phyloP scores from a whole-genome alignment of 2,113 vertebrate species.

The Catagonus wagneri region DNA sequence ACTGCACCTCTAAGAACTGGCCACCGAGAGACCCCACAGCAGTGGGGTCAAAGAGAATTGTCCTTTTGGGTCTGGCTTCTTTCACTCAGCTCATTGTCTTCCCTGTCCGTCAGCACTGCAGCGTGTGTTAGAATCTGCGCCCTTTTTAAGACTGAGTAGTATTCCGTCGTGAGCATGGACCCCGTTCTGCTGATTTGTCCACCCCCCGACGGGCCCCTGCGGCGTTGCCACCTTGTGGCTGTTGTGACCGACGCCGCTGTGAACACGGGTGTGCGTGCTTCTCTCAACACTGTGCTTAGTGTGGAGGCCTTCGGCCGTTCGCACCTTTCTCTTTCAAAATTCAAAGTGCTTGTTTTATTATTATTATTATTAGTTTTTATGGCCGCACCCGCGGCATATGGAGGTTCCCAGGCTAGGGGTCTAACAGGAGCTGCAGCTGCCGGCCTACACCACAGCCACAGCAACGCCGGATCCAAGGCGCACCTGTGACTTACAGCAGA shows the following conservation, averaged over 20 bases:
- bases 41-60: fast-evolving
- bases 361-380: too few species aligned
- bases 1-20: background rate
- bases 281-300: background rate
- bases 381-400: too few species aligned
- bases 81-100: background rate
- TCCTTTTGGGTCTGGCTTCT: background rate
- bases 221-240: background rate
- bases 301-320: background rate
- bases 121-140: background rate
- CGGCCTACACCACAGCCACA: too few species aligned
- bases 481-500: too few species aligned
- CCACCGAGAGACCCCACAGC: fast-evolving
- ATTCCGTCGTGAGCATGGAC: fast-evolving
- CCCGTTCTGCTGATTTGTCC: too few species aligned
- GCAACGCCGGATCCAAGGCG: too few species aligned
- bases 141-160: background rate
- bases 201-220: background rate
- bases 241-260: background rate
- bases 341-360: background rate
- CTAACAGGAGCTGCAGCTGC: too few species aligned
- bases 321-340: background rate
- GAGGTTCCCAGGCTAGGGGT: too few species aligned
- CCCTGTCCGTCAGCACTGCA: background rate
- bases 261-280: background rate